phyloP scores from a whole-genome alignment of 2,888 invertebrate species.

The Leptinotarsa tumamoca region DNA sequence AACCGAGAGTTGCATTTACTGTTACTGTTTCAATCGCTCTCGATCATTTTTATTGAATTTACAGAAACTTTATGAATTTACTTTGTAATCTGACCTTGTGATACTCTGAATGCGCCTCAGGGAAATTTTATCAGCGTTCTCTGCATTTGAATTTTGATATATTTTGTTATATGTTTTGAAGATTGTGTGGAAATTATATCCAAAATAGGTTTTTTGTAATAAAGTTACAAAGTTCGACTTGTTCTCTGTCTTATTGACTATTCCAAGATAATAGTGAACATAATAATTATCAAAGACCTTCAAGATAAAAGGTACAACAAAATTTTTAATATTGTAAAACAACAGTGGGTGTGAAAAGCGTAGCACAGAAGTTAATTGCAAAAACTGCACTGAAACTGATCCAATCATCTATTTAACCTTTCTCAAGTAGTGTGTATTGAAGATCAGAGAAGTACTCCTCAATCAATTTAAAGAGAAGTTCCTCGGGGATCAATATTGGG shows the following conservation, averaged over 20 bases:
- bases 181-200: not conserved
- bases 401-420: no score
- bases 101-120: constrained; percentile 55
- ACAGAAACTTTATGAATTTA: constrained; percentile 17
- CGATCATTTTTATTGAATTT: constrained; percentile 29
- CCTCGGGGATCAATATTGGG: no score
- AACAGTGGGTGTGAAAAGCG: no score
- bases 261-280: no score
- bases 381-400: no score
- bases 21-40: constrained; percentile 44
- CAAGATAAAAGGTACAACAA: no score
- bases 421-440: no score
- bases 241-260: not conserved
- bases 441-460: no score
- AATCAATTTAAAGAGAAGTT: no score
- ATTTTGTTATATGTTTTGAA: constrained; percentile 36
- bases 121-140: constrained; percentile 61
- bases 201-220: not conserved
- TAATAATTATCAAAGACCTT: no score
- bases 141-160: constrained; percentile 51
- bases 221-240: not conserved
- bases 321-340: no score
- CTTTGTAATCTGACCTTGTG: constrained; percentile 43
- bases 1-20: constrained; percentile 46
- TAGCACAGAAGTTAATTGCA: no score